Evolutionary conservation across 1,140 invertebrate genomes (phyloP).

Genomic region (Drosophila biarmipes): DNA sequence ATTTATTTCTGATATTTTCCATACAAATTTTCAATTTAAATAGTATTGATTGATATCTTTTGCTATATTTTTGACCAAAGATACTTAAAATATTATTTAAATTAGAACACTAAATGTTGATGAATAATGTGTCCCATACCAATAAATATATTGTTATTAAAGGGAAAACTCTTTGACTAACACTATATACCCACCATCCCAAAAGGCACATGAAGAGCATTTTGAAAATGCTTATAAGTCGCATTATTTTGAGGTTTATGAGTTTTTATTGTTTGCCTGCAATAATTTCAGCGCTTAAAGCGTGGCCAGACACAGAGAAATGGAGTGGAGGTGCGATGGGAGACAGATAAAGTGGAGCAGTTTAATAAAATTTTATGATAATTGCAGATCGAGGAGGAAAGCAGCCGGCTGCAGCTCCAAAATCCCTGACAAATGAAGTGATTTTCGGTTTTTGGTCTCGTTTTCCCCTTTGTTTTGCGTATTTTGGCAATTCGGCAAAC

Average conservation of each 20-base stretch:
- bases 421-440: conserved; percentile 71
- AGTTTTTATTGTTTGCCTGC: conserved; percentile 75
- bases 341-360: conserved; percentile 78
- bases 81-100: no score
- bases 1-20: no score
- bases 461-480: conserved; percentile 25
- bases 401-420: conserved; percentile 12
- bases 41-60: no score
- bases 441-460: conserved; percentile 43
- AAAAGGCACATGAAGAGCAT: conserved; percentile 3
- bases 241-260: conserved; percentile 76
- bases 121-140: no score
- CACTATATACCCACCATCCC: neutral
- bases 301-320: conserved; percentile 43
- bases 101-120: no score
- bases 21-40: no score
- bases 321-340: conserved; percentile 32
- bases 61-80: no score
- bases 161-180: neutral
- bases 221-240: conserved; percentile 50
- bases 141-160: neutral
- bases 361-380: conserved; percentile 79
- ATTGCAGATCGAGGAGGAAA: conserved; percentile 57
- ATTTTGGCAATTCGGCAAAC: conserved; percentile 41
- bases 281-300: conserved; percentile 78